phyloP scores from a whole-genome alignment of 92 coral and sea anemone genomes.

The Hydrozoanthus gracilis region DNA sequence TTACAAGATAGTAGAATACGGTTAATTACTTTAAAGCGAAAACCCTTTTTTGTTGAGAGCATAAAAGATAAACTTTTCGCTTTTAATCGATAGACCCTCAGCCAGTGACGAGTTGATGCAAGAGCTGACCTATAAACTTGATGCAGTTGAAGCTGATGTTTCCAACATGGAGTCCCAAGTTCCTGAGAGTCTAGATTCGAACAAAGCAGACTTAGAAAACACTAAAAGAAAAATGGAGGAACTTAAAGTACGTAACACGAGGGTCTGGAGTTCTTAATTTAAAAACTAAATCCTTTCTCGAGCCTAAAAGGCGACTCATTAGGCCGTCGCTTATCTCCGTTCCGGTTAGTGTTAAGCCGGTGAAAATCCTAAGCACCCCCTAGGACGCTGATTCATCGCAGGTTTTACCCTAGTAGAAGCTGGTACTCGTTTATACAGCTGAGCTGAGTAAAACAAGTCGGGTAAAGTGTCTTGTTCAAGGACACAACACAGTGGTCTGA shows the following conservation, averaged over 20 bases:
- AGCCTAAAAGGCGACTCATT: not conserved
- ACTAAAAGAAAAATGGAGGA: conserved; percentile 37
- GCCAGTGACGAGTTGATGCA: conserved; percentile 63
- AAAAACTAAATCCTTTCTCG: not conserved
- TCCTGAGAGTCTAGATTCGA: conserved; percentile 60
- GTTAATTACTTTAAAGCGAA: no score
- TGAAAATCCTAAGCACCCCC: no score
- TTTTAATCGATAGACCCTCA: conserved; percentile 51
- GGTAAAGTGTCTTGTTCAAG: no score
- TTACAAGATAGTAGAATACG: no score
- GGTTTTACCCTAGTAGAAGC: no score
- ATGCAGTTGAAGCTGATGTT: conserved; percentile 69
- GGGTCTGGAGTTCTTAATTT: not conserved
- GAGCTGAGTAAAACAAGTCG: no score
- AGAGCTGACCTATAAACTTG: conserved; percentile 64
- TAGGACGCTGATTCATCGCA: no score
- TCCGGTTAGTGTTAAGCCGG: no score
- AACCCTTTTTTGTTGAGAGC: not conserved
- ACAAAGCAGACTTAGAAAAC: conserved; percentile 52
- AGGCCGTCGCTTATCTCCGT: no score
- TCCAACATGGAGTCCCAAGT: conserved; percentile 65
- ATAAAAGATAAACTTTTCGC: no score
- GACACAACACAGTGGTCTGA: no score
- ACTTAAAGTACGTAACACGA: not conserved
- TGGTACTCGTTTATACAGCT: no score